Base-by-base conservation (phyloP, 2,888 invertebrate species). In the Tachina lurida region DNA sequence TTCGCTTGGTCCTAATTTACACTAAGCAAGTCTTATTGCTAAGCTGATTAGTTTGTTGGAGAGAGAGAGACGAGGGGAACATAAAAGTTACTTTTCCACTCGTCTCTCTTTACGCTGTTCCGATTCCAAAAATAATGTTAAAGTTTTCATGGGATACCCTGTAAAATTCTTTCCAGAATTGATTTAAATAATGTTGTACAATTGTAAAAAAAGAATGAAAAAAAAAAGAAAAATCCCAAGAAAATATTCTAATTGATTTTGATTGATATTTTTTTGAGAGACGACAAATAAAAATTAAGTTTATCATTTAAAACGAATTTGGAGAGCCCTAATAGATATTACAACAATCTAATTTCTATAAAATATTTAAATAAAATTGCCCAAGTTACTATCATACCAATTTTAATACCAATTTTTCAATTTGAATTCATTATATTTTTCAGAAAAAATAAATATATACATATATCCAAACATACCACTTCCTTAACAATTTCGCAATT, bases 181-280 rank as follows among this genome's bases (percentile, higher is more conserved):
- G 22, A 65, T 47, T 22, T 52, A 45, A 62, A 71, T 67, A 62
- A 68, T 74, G 56, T 58, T 75, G 17, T 62, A 60, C 47, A 76
- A 80, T 60, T 58, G 58, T 22, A 58, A 45, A 17, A 8, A 45
- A 60, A 39, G 4, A n/a, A n/a, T n/a, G 2, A 31, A 31, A 19
- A 65, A 47, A 47, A 39, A 56, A 41, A 19, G 3, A 62, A 60
- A 71, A 84, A 63, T 62, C 67, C 60, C 54, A 56, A 52, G 47
- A 49, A 49, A 49, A 49, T 10, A 31, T 49, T 19, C 78, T 83
- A 82, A 86, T 86, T 86, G 85, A 86, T 82, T 82, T 82, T 86
- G 85, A 86, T 86, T 86, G 85, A 85, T 82, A 82, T 85, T 77
- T 75, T 31, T 82, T 17, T 60, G 74, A 39, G 52, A 70, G 73